phyloP scores from a whole-genome alignment of 2,888 invertebrate genomes.

The Lochmaea capreae region DNA sequence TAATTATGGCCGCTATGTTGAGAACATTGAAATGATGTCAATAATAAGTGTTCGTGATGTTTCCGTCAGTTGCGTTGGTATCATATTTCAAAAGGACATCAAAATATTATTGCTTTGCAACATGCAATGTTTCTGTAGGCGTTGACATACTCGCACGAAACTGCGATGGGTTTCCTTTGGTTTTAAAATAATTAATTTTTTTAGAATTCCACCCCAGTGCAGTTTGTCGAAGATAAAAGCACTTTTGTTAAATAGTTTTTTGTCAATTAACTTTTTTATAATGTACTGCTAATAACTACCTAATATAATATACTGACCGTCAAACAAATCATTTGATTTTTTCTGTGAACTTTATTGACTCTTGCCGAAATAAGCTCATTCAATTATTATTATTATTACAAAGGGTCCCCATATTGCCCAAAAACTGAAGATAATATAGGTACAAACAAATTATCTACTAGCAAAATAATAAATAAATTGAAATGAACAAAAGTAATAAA shows the following conservation, averaged over 20 bases:
- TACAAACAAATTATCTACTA: too few relatives aligned
- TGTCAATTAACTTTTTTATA: not conserved
- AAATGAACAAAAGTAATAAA: too few relatives aligned
- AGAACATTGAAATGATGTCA: constrained; percentile 38
- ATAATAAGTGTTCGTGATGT: constrained; percentile 56
- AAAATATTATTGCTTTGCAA: constrained; percentile 62
- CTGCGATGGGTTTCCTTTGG: constrained; percentile 46
- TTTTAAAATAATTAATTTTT: constrained; percentile 43
- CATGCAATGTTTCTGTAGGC: constrained; percentile 64
- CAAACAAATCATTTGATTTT: not conserved
- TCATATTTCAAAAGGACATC: constrained; percentile 63
- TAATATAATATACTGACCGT: too few relatives aligned
- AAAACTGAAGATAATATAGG: too few relatives aligned
- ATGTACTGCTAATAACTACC: not conserved
- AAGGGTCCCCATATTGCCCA: too few relatives aligned
- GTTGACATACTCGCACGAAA: constrained; percentile 65
- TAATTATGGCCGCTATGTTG: constrained; percentile 36
- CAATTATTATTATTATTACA: too few relatives aligned
- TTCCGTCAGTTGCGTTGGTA: constrained; percentile 56
- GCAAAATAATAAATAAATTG: too few relatives aligned
- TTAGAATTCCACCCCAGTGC: constrained; percentile 8
- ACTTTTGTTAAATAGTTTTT: not conserved
- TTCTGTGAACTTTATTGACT: not conserved
- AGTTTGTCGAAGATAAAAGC: not conserved
- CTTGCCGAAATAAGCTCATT: too few relatives aligned